Conservation (phyloP, 1,140 invertebrate genomes). For the Bradynema listronoti region DNA sequence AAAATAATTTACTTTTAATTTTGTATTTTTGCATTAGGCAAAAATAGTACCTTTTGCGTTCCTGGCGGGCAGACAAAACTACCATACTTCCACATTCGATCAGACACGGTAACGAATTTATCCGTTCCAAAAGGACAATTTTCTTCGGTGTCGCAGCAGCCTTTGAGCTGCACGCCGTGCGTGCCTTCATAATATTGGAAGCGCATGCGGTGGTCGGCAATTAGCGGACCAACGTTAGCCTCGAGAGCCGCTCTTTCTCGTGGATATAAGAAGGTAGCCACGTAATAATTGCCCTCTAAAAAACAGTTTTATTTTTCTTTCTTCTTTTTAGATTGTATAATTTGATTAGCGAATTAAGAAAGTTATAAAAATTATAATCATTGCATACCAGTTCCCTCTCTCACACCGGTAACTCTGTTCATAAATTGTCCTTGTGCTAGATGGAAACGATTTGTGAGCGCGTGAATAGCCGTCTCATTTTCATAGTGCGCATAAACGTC, state of each 20-base stretch:
- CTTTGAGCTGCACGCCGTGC: slow-evolving; percentile 55
- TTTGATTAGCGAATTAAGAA: background rate
- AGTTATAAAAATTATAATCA: slow-evolving; percentile 12
- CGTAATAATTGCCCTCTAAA: slow-evolving; percentile 55
- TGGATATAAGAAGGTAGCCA: slow-evolving; percentile 54
- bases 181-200: slow-evolving; percentile 58
- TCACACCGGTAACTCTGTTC: slow-evolving; percentile 56
- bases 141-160: slow-evolving; percentile 38
- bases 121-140: slow-evolving; percentile 54
- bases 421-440: slow-evolving; percentile 57
- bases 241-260: slow-evolving; percentile 52
- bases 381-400: slow-evolving; percentile 45
- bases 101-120: slow-evolving; percentile 54
- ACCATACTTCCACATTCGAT: slow-evolving; percentile 53
- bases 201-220: slow-evolving; percentile 38
- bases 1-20: background rate
- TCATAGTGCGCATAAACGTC: slow-evolving; percentile 53
- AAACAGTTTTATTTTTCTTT: slow-evolving; percentile 14
- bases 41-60: slow-evolving; percentile 55
- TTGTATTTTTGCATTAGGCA: too few relatives aligned
- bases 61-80: slow-evolving; percentile 51
- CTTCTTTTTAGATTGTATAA: background rate
- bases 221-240: slow-evolving; percentile 36
- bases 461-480: slow-evolving; percentile 43
- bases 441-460: slow-evolving; percentile 54